These are phyloP conservation scores for Troides oblongomaculatus DNA, from an alignment of 2,888 invertebrate genomes.

Conservation along the genomic window DNA sequence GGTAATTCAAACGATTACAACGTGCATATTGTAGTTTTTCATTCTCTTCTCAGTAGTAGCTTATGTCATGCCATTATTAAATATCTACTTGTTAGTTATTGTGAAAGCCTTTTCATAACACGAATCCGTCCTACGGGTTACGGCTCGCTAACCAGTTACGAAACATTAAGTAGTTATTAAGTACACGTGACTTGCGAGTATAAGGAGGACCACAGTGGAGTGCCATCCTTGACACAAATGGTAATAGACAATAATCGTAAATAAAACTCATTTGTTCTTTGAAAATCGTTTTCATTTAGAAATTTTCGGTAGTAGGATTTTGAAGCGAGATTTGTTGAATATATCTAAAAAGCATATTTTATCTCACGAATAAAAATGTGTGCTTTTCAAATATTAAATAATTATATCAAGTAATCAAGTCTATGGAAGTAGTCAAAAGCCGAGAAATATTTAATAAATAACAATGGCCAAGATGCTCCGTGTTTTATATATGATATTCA, in stretches of 20 bases:
- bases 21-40: slow-evolving; percentile 15
- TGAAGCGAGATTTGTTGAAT: not conserved
- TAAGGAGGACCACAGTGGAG: slow-evolving; percentile 16
- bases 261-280: not conserved
- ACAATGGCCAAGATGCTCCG: too few species aligned
- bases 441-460: not conserved
- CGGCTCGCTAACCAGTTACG: slow-evolving; percentile 18
- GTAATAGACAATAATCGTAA: not conserved
- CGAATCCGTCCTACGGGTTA: slow-evolving; percentile 10
- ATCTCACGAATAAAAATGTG: not conserved
- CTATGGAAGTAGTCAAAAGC: not conserved
- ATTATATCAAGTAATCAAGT: not conserved
- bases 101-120: slow-evolving; percentile 28
- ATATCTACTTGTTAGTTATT: slow-evolving; percentile 18
- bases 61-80: slow-evolving; percentile 2
- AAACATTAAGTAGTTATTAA: slow-evolving; percentile 24
- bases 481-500: too few species aligned
- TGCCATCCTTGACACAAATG: slow-evolving; percentile 16
- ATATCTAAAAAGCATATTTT: not conserved
- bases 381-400: not conserved
- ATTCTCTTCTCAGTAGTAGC: slow-evolving; percentile 9
- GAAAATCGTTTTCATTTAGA: not conserved
- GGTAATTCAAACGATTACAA: slow-evolving; percentile 6
- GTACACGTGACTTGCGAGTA: slow-evolving; percentile 20
- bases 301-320: not conserved